Base-by-base conservation (phyloP, 2,797 vertebrate genomes). In the Channa striata region DNA sequence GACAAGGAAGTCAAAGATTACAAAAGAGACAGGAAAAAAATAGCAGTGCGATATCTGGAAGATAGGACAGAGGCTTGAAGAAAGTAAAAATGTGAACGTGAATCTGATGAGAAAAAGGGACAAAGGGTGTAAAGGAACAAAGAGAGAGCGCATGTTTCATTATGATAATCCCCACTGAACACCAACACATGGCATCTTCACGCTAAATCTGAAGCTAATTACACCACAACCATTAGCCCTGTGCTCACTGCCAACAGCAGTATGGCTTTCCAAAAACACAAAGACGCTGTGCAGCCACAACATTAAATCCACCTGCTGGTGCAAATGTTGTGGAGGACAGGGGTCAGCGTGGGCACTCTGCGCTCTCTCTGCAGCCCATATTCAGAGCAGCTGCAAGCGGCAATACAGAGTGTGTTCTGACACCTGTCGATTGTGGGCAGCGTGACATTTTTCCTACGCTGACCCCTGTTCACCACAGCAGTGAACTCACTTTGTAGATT, bases 181-280 rank as follows among this genome's bases (percentile, higher is more conserved):
- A 83, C 81, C 75, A 74, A 77, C 89, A 91, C 82, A 85, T 87
- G 86, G 87, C 81, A 79, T 88, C 83, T 87, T 90, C 86, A 89
- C 62, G 74, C 85, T 81, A 78, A 89, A 91, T 91, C 70, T 83
- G 68, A 83, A 88, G 84, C 76, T 78, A 89, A 92, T 92, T 89
- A 89, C 88, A 85, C 72, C 64, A 68, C 60, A 76, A 84, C 80
- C 81, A 84, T 78, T 83, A 83, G 71, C 67, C 80, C 69, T 62
- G 66, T 79, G 64, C 70, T 75, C 58, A 59, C 74, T 70, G 78
- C 74, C 78, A 78, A 59, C 62, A 52, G 64, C 74, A 76, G 65
- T 43, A 63, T 71, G 71, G 57, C 20, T 78, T 62, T 62, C 63
- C 20, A 34, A 42, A 68, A 56, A 72, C 54, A 77, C 73, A 82